phyloP scores from a whole-genome alignment of 2,797 vertebrate genomes.

The Rhynchonycteris naso region DNA sequence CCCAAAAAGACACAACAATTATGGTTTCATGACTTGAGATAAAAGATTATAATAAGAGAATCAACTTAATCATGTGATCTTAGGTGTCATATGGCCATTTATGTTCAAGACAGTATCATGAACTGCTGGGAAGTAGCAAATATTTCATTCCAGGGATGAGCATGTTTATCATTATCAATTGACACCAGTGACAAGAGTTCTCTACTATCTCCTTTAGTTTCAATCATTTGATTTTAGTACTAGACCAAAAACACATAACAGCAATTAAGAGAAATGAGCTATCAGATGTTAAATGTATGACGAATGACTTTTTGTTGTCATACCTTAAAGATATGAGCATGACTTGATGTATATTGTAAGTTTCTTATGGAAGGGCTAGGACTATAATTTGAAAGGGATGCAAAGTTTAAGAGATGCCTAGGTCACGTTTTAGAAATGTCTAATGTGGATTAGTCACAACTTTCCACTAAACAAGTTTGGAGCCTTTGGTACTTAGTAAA shows the following conservation, averaged over 20 bases:
- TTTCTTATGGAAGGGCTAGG: background rate
- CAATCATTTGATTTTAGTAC: slow-evolving; percentile 7
- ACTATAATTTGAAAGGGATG: background rate
- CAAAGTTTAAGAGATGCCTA: background rate
- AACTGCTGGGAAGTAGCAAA: background rate
- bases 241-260: background rate
- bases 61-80: slow-evolving; percentile 24
- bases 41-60: background rate
- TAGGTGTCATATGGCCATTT: background rate
- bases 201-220: background rate
- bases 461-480: background rate
- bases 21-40: background rate
- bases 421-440: background rate
- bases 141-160: slow-evolving; percentile 22
- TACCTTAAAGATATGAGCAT: background rate
- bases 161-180: background rate
- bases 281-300: background rate
- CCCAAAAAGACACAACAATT: slow-evolving; percentile 1
- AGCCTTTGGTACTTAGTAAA: background rate
- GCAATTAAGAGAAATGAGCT: background rate
- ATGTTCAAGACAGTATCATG: slow-evolving; percentile 24
- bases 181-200: background rate
- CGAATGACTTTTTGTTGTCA: background rate
- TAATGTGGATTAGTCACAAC: background rate
- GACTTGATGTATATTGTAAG: background rate